Percentiles rank a stretch among this genome's conserved stretches.
phyloP scores from a whole-genome alignment of 2,888 invertebrate species.

The Helicoverpa assulta region DNA sequence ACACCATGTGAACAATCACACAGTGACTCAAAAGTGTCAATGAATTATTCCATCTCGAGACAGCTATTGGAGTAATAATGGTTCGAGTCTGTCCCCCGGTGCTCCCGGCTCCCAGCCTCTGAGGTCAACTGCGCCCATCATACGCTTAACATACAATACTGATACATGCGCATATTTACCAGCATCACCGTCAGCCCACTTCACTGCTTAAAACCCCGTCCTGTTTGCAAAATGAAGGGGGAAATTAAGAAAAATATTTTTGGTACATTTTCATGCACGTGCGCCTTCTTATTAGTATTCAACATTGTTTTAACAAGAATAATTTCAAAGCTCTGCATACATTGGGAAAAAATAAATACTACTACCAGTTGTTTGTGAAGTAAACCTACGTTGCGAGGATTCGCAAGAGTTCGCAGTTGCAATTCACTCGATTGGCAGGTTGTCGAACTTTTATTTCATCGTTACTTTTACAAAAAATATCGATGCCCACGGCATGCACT shows the following conservation, averaged over 20 bases:
- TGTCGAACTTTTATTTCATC: conserved; percentile 43
- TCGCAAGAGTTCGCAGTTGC: conserved; percentile 15
- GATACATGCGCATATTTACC: conserved; percentile 81
- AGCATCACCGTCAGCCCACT: conserved; percentile 66
- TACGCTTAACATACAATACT: conserved; percentile 79
- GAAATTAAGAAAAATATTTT: conserved; percentile 68
- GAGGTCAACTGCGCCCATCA: conserved; percentile 80
- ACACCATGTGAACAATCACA: conserved; percentile 5
- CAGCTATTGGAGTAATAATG: conserved; percentile 47
- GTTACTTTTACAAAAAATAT: conserved; percentile 44
- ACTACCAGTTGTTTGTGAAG: not conserved
- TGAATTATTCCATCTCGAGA: conserved; percentile 46
- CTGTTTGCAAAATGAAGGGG: conserved; percentile 74
- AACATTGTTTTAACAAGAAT: conserved; percentile 33
- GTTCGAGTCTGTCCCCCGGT: conserved; percentile 41
- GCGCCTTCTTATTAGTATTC: conserved; percentile 35
- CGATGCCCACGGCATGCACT: conserved; percentile 33
- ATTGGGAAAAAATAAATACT: not conserved
- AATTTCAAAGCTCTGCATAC: not conserved
- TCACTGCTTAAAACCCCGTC: conserved; percentile 60
- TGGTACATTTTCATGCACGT: conserved; percentile 37
- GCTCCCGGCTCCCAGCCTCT: conserved; percentile 65
- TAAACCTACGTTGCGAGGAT: conserved; percentile 11
- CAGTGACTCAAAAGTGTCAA: conserved; percentile 20
- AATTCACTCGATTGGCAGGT: conserved; percentile 30